phyloP scores from a whole-genome alignment of 2,113 vertebrate species.

The Neotoma lepida region DNA sequence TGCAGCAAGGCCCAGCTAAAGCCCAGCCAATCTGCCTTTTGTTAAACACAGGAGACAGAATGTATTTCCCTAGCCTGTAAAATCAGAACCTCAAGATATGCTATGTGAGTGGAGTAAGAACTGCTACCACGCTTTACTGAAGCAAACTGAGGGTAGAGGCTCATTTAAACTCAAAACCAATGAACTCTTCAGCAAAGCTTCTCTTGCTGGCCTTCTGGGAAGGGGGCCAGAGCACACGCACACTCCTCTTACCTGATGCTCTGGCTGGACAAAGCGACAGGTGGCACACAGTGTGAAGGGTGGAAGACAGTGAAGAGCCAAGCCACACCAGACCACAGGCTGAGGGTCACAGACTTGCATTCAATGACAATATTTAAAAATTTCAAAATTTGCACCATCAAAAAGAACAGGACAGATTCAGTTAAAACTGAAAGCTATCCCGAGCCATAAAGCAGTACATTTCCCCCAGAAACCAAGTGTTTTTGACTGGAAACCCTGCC shows the following conservation, averaged over 20 bases:
- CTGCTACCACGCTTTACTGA: background rate
- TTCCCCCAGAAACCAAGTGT: background rate
- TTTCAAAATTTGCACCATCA: constrained; percentile 13
- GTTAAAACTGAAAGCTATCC: constrained; percentile 1
- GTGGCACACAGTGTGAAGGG: background rate
- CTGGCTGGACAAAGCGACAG: background rate
- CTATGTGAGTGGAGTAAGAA: background rate
- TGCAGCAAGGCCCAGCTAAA: background rate
- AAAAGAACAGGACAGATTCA: background rate
- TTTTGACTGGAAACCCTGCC: background rate
- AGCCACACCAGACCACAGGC: background rate
- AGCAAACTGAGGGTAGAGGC: background rate
- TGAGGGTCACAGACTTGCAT: background rate
- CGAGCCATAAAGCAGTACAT: background rate
- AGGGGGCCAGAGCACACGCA: background rate
- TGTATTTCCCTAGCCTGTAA: background rate
- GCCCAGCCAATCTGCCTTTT: background rate
- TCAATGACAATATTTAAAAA: background rate
- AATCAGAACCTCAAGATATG: background rate
- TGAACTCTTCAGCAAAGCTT: background rate
- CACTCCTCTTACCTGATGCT: background rate
- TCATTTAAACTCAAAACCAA: background rate
- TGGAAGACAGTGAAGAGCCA: background rate
- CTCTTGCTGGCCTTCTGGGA: background rate
- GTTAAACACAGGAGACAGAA: background rate